These are phyloP conservation scores for Psilopogon haemacephalus DNA, from an alignment of 2,113 vertebrate genomes.

Conservation along the genomic window DNA sequence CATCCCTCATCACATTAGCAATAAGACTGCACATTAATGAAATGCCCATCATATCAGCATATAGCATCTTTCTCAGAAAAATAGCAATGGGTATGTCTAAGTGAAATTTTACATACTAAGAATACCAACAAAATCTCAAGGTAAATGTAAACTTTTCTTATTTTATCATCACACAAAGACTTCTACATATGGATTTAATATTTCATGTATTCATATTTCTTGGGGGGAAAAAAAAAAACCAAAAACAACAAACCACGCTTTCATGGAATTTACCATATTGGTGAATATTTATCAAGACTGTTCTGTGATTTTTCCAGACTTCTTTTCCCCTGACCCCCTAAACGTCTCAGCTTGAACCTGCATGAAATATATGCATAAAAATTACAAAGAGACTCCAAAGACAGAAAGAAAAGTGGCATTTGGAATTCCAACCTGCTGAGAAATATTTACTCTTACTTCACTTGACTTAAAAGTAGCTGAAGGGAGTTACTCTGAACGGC, in stretches of 20 bases:
- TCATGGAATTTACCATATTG: neutral
- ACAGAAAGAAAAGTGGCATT: constrained; percentile 50
- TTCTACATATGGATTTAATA: neutral
- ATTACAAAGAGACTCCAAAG: constrained; percentile 37
- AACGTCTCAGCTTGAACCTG: constrained; percentile 47
- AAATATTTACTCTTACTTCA: constrained; percentile 67
- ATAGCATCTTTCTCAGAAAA: neutral
- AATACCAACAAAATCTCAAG: neutral
- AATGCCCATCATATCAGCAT: neutral
- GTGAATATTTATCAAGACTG: constrained; percentile 58
- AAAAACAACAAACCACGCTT: neutral
- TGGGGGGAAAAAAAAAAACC: neutral
- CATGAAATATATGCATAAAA: constrained; percentile 48
- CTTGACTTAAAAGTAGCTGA: constrained; percentile 64
- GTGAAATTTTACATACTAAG: neutral
- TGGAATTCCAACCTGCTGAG: constrained; percentile 62
- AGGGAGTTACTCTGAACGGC: constrained; percentile 46
- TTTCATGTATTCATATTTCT: neutral
- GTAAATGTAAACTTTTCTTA: neutral
- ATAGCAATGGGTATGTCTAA: neutral
- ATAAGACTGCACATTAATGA: neutral
- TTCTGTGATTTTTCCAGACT: constrained; percentile 33
- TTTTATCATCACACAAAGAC: neutral
- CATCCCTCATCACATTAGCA: neutral
- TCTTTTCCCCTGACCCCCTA: constrained; percentile 46